Conservation (phyloP, 1,140 invertebrate genomes). For the Drosophila watanabei region DNA sequence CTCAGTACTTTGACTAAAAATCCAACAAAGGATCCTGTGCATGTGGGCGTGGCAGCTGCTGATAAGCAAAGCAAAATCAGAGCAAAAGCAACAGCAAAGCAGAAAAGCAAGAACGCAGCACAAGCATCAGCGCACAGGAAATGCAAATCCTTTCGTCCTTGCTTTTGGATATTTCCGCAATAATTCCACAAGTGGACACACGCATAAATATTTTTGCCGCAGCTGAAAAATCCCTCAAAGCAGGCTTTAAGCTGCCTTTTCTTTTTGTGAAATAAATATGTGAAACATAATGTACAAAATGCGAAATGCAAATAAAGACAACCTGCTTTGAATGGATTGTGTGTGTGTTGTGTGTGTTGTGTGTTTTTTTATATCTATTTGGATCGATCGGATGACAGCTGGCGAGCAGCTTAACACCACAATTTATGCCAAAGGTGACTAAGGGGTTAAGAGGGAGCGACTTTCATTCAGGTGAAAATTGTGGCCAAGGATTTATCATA, state of each 20-base stretch:
- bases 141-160: slow-evolving; percentile 15
- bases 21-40: slow-evolving; percentile 1
- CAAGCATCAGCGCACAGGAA: background rate
- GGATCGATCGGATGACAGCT: slow-evolving; percentile 25
- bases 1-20: slow-evolving; percentile 8
- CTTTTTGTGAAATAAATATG: slow-evolving; percentile 3
- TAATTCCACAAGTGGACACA: slow-evolving; percentile 32
- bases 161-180: slow-evolving; percentile 20
- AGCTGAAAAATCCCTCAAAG: slow-evolving; percentile 21
- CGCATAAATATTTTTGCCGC: slow-evolving; percentile 10
- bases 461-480: slow-evolving; percentile 1
- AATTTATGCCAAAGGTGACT: slow-evolving; percentile 2
- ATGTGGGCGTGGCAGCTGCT: slow-evolving; percentile 23
- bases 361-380: slow-evolving; percentile 13
- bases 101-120: background rate
- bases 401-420: slow-evolving; percentile 3
- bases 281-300: background rate
- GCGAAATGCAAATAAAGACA: slow-evolving; percentile 17
- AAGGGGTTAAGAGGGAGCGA: background rate
- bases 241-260: slow-evolving; percentile 17
- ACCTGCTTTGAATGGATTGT: slow-evolving; percentile 6
- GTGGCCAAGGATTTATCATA: background rate
- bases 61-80: slow-evolving; percentile 6
- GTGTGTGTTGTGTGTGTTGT: background rate
- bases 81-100: slow-evolving; percentile 4